A percentile compares a stretch with the other conserved stretches of the same genome.
These are phyloP conservation scores for Drosophila lowei DNA, from an alignment of 1,140 invertebrate species.

Conservation along the genomic window DNA sequence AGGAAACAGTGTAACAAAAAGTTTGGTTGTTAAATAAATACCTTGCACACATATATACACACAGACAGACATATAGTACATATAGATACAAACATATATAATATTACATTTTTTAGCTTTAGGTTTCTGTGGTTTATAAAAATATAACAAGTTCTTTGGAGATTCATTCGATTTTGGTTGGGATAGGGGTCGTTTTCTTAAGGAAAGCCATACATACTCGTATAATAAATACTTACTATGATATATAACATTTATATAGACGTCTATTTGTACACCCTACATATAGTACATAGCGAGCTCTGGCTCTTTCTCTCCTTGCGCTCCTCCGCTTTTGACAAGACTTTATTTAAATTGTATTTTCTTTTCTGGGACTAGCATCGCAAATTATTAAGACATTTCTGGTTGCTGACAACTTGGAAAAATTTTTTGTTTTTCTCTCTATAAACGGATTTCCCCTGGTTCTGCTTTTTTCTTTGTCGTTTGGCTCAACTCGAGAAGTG, in stretches of 20 bases:
- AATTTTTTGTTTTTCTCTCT: constrained; percentile 34
- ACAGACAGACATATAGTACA: constrained; percentile 25
- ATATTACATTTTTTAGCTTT: constrained; percentile 33
- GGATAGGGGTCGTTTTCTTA: constrained; percentile 22
- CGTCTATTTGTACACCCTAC: constrained; percentile 47
- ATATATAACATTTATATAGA: constrained; percentile 57
- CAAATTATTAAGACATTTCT: constrained; percentile 19
- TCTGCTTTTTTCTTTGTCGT: constrained; percentile 16
- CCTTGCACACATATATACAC: constrained; percentile 38
- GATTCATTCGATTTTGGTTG: constrained; percentile 29
- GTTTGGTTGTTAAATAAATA: constrained; percentile 59
- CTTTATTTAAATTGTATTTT: constrained; percentile 11
- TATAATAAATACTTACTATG: constrained; percentile 59
- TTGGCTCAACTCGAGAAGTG: constrained; percentile 27
- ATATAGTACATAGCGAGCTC: constrained; percentile 56
- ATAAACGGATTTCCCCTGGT: constrained; percentile 1
- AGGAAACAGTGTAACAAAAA: constrained; percentile 45
- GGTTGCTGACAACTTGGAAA: constrained; percentile 9
- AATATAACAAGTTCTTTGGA: constrained; percentile 79
- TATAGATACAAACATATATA: constrained; percentile 53
- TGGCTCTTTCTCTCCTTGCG: constrained; percentile 32
- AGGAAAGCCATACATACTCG: constrained; percentile 62
- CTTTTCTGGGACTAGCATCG: constrained; percentile 38
- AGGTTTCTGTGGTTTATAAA: constrained; percentile 62
- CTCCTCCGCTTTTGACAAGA: not conserved